phyloP scores from a whole-genome alignment of 1,140 invertebrate genomes.

The Papilio polyxenes region DNA sequence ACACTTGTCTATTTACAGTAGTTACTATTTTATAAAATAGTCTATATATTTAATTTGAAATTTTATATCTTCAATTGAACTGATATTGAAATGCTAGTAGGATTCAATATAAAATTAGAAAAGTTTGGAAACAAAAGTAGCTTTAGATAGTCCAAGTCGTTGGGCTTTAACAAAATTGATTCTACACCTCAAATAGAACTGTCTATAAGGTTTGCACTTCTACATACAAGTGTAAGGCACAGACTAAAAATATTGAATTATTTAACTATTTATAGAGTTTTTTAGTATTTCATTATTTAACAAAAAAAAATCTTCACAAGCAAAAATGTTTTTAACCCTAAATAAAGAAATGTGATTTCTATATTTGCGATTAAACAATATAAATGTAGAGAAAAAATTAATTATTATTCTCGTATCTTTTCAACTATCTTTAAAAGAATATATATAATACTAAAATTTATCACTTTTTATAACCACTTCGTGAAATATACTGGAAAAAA shows the following conservation, averaged over 20 bases:
- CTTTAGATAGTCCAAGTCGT: neutral
- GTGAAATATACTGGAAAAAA: neutral
- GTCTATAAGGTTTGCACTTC: neutral
- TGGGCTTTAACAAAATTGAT: constrained; percentile 30
- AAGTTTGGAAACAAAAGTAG: neutral
- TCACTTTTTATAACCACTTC: neutral
- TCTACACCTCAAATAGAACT: constrained; percentile 14
- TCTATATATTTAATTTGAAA: neutral
- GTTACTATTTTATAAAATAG: neutral
- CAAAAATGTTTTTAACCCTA: too few species aligned
- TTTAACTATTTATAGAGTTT: neutral
- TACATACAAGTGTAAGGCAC: neutral
- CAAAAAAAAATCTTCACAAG: too few species aligned
- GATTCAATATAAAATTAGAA: constrained; percentile 25
- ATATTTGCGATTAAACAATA: neutral
- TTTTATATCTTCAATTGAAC: neutral
- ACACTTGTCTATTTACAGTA: neutral
- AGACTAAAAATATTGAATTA: constrained; percentile 1
- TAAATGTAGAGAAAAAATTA: neutral
- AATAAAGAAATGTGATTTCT: too few species aligned
- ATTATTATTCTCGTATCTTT: neutral
- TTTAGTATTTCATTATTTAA: too few species aligned
- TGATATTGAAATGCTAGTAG: neutral
- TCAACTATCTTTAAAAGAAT: neutral
- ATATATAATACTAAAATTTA: neutral